These are phyloP conservation scores for Theocolax elegans DNA, from an alignment of 1,140 invertebrate genomes.

Conservation along the genomic window DNA sequence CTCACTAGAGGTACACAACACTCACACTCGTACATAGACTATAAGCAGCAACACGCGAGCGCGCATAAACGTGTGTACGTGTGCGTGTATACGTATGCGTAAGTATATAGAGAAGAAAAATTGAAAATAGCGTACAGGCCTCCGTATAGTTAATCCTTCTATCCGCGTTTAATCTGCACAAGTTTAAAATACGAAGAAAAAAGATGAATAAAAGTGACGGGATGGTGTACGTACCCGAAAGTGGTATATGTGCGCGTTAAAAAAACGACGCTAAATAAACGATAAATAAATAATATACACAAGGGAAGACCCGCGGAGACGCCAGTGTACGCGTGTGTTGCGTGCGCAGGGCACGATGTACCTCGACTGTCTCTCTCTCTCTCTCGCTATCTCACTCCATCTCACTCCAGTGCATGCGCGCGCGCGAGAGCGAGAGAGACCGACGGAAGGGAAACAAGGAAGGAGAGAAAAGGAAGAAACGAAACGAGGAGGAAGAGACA, in stretches of 20 bases:
- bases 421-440: neutral
- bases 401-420: conserved; percentile 22
- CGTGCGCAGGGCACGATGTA: conserved; percentile 37
- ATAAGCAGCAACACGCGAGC: neutral
- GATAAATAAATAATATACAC: conserved; percentile 22
- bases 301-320: conserved; percentile 12
- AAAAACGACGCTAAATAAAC: conserved; percentile 1
- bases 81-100: no score
- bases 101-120: conserved; percentile 15
- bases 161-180: conserved; percentile 43
- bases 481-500: neutral
- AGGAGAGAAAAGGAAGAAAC: neutral
- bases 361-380: conserved; percentile 26
- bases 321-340: conserved; percentile 27
- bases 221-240: no score
- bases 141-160: conserved; percentile 50
- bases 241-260: neutral
- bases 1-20: neutral
- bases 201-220: no score
- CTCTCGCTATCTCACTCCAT: conserved; percentile 20
- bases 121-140: conserved; percentile 41
- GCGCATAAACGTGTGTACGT: no score
- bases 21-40: neutral
- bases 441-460: neutral
- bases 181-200: neutral